Base-by-base conservation (phyloP, 2,888 invertebrate genomes). In the Epiblema foenella region DNA sequence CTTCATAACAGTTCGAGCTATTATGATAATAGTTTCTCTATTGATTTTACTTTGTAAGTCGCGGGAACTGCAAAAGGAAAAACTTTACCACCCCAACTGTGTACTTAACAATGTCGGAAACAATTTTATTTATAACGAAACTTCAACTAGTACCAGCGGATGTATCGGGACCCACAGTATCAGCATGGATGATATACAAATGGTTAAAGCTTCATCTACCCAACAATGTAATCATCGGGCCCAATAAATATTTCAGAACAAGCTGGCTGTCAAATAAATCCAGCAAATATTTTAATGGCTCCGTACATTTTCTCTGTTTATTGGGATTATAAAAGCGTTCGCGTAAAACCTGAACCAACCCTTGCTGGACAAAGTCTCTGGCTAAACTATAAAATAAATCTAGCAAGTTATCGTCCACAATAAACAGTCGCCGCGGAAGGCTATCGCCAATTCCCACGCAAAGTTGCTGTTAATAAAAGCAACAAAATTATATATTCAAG, bases 401-500 rank as follows among this genome's bases (percentile, higher is more conserved):
- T 91, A 91, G 88, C 86, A 87, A 89, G 90, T 93, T 92, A 92
- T 91, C 88, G 89, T 90, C 87, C 78, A 90, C 90, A 91, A 90
- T 91, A 91, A 91, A 91, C 87, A 88, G 89, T 88, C 89, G 85
- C 89, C 84, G 88, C 90, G 87, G 90, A 89, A 91, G 90, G 90
- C 91, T 89, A 93, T 89, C 91, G 87, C 84, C 89, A 85, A 92
- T 93, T 93, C 93, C 93, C 93, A 93, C 93, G 93, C 93, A 91
- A 93, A 91, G 85, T 90, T 88, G 89, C 87, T 89, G 90, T 90
- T 93, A 93, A 92, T 92, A 92, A 92, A 92, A 93, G 92, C 93
- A 91, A 91, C 93, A 90, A 91, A 93, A 93, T 93, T 93, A 93
- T 93, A 91, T 91, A 93, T 93, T 93, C 93, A 93, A 93, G 90